Conservation (phyloP, 1,140 invertebrate species). For the Penaeus chinensis region DNA sequence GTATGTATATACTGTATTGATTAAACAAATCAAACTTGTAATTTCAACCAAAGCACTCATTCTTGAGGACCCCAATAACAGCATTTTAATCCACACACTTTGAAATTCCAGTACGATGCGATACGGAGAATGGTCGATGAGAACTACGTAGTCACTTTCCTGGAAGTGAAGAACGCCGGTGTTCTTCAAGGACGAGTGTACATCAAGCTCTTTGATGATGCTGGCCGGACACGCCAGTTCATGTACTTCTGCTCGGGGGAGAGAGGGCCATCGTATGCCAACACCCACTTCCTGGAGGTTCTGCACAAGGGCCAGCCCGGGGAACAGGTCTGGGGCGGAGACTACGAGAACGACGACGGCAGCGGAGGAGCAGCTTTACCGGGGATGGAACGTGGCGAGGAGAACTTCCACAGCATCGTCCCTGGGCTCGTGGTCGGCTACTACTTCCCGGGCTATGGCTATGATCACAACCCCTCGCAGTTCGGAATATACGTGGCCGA, state of each 20-base stretch:
- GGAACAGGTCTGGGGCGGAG: slow-evolving; percentile 49
- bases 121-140: slow-evolving; percentile 24
- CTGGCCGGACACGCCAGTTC: slow-evolving; percentile 40
- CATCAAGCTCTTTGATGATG: slow-evolving; percentile 41
- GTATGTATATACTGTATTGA: too few species aligned
- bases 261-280: slow-evolving; percentile 37
- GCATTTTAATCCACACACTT: background rate
- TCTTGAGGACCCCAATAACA: too few species aligned
- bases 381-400: slow-evolving; percentile 30
- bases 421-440: slow-evolving; percentile 39
- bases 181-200: slow-evolving; percentile 30
- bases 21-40: too few species aligned
- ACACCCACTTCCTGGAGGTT: slow-evolving; percentile 44
- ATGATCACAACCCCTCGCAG: slow-evolving; percentile 32
- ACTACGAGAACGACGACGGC: slow-evolving; percentile 48
- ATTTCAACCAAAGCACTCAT: too few species aligned
- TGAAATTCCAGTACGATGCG: slow-evolving; percentile 40
- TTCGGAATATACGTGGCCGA: too few species aligned
- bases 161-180: slow-evolving; percentile 35
- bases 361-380: slow-evolving; percentile 42
- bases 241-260: slow-evolving; percentile 33
- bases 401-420: slow-evolving; percentile 27
- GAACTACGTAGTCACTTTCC: slow-evolving; percentile 17
- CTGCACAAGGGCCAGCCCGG: background rate
- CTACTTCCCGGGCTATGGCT: slow-evolving; percentile 37